phyloP scores from a whole-genome alignment of 2,888 invertebrate genomes.

The Diadromus collaris region DNA sequence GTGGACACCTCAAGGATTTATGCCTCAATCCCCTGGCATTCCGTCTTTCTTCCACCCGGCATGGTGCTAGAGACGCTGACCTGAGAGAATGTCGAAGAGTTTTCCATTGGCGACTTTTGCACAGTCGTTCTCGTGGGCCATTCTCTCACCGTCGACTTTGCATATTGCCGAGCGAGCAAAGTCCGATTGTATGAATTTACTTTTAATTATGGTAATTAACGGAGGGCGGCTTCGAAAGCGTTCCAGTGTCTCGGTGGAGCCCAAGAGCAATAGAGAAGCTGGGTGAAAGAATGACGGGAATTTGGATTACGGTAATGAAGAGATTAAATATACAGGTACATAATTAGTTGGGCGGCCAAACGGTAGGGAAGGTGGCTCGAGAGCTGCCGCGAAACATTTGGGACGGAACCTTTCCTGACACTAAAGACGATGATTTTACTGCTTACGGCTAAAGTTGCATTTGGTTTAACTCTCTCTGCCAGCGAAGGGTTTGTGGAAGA shows the following conservation, averaged over 20 bases:
- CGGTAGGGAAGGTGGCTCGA: conserved; percentile 22
- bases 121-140: background rate
- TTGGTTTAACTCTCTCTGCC: background rate
- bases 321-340: conserved; percentile 67
- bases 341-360: conserved; percentile 57
- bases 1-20: background rate
- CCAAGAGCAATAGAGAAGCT: conserved; percentile 13
- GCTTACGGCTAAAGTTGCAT: conserved; percentile 15
- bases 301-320: conserved; percentile 67
- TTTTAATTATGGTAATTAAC: conserved; percentile 64
- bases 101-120: conserved; percentile 5
- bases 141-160: conserved; percentile 44
- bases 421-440: conserved; percentile 26
- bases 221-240: conserved; percentile 27
- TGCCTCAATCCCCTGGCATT: background rate
- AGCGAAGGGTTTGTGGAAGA: conserved; percentile 15
- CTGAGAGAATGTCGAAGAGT: conserved; percentile 2
- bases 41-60: background rate
- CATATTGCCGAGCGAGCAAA: conserved; percentile 39
- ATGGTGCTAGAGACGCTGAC: background rate
- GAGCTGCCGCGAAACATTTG: conserved; percentile 1
- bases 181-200: conserved; percentile 59
- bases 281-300: conserved; percentile 36
- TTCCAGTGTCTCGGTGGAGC: conserved; percentile 24
- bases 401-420: conserved; percentile 10